These are phyloP conservation scores for Galendromus occidentalis DNA, from an alignment of 1,140 invertebrate genomes.

Conservation along the genomic window DNA sequence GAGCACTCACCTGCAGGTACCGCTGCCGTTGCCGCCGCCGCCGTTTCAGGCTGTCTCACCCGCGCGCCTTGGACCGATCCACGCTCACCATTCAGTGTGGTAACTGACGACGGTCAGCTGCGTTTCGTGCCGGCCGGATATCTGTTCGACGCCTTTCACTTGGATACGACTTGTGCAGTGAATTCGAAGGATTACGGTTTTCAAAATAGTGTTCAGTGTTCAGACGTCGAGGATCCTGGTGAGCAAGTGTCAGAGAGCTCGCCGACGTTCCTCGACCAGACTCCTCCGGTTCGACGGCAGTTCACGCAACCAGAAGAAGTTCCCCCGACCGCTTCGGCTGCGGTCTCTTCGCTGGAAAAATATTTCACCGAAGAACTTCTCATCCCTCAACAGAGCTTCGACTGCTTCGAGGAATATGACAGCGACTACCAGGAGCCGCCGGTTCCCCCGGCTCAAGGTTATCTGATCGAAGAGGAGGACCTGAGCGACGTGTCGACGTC, in stretches of 20 bases:
- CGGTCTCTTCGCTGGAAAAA: conserved; percentile 13
- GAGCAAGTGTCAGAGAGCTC: neutral
- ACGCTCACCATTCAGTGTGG: conserved; percentile 6
- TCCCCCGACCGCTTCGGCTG: neutral
- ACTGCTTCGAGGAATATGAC: conserved; percentile 5
- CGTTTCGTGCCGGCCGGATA: conserved; percentile 15
- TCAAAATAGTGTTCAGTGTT: neutral
- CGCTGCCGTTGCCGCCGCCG: conserved; percentile 11
- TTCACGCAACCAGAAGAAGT: neutral
- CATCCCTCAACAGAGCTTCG: conserved; percentile 31
- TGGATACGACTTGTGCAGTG: neutral
- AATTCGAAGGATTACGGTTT: neutral
- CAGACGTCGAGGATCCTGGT: neutral
- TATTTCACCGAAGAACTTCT: conserved; percentile 18
- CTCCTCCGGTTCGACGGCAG: neutral
- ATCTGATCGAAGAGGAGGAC: conserved; percentile 17
- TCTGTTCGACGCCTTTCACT: conserved; percentile 2
- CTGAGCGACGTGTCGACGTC: conserved; percentile 18
- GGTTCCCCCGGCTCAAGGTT: neutral
- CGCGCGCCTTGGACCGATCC: conserved; percentile 7
- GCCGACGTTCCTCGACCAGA: neutral
- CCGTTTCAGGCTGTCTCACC: neutral
- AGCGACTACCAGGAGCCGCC: conserved; percentile 44
- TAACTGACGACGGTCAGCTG: conserved; percentile 1
- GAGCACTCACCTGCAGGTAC: conserved; percentile 13